Percentiles rank a stretch among this genome's conserved stretches.
phyloP scores from a whole-genome alignment of 2,113 vertebrate species.

The Chrysemys picta region DNA sequence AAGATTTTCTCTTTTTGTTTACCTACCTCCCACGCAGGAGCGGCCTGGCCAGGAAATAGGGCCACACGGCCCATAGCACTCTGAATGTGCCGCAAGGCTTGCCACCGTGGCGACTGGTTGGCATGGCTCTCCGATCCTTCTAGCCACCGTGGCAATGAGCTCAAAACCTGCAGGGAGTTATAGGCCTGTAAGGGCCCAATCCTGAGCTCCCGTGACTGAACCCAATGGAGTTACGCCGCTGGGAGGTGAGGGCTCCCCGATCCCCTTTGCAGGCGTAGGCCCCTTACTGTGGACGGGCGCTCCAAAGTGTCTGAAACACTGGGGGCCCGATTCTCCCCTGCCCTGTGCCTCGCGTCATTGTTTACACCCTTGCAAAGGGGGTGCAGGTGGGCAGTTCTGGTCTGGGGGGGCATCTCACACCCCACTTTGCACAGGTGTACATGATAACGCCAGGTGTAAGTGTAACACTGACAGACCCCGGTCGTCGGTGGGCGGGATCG shows the following conservation, averaged over 20 bases:
- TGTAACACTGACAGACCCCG: no score
- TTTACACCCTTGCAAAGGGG: background rate
- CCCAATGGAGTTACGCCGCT: no score
- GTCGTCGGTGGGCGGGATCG: no score
- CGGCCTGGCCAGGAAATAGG: background rate
- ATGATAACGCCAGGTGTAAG: background rate
- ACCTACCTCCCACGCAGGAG: background rate
- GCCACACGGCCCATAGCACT: background rate
- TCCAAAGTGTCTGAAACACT: background rate
- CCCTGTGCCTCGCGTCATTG: background rate
- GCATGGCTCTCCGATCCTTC: background rate
- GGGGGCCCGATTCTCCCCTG: no score
- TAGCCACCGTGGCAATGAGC: rapidly evolving
- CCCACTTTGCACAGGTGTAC: no score
- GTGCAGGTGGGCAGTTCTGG: rapidly evolving
- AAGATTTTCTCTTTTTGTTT: background rate
- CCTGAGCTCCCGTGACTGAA: no score
- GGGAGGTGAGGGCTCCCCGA: no score
- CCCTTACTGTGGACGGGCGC: no score
- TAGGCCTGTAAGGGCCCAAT: no score
- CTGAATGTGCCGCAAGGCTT: rapidly evolving
- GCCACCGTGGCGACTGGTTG: background rate
- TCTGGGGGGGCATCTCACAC: background rate
- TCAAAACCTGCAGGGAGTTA: no score
- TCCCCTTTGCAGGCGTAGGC: no score